Evolutionary conservation across 2,113 vertebrate species (phyloP), one percentile per base, ranked within the genome.

Genomic region (Neotragus moschatus): DNA sequence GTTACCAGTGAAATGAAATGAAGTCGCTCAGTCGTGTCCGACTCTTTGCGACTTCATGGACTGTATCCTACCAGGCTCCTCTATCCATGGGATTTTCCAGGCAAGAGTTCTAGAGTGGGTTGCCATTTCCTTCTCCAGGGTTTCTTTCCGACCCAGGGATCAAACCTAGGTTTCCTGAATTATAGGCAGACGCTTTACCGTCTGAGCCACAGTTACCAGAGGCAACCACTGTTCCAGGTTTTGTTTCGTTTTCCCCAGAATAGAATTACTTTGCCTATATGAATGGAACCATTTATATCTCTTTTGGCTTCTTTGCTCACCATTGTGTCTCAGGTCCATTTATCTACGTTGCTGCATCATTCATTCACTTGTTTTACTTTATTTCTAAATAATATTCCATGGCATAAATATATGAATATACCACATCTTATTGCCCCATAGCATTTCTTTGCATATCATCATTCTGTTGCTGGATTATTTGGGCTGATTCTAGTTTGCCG

Each of bases 401-500:
- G 70, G 56, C 28, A 56, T 89, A 30, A 77, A 89, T 56, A 33
- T 61, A 87, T 39, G 55, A 87, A 51, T 93, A 87, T n/a, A 51
- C 17, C n/a, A 53, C n/a, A 92, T 75, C 47, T 49, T 58, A 92
- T 75, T 93, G 63, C 30, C 84, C 9, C 15, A 13, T 79, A 86
- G 33, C 86, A 12, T 51, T 51, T 79, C 55, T 51, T 73, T 58
- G 91, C n/a, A 28, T 58, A 84, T 47, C 28, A 53, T 56, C 43
- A 84, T 73, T 79, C 45, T 51, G 26, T 33, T 47, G 19, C 33
- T 25, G 1, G 49, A 79, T 33, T 33, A 86, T 10, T 14, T 77
- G 70, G 13, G 16, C 12, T 93, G 33, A 60, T 86, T 61, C 66
- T 60, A 79, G 43, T 79, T 39, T 49, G 25, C 55, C 6, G 4